phyloP scores from a whole-genome alignment of 2,797 vertebrate genomes.

The Peromyscus melanophrys region DNA sequence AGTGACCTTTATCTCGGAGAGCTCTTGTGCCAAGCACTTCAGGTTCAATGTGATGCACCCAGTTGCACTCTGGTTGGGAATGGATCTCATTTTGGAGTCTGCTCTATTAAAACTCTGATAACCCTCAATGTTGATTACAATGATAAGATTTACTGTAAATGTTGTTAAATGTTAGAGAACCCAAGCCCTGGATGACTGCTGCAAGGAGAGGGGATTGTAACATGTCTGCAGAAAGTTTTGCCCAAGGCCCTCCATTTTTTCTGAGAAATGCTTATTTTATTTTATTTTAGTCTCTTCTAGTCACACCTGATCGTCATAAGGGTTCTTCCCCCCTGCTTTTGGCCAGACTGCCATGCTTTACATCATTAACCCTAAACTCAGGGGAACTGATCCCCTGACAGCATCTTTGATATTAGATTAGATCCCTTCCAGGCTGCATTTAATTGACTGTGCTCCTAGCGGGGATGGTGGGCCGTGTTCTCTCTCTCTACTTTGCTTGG shows the following conservation, averaged over 20 bases:
- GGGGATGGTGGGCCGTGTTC: conserved; percentile 73
- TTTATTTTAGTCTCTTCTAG: conserved; percentile 82
- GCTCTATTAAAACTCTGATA: not conserved
- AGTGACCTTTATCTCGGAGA: not conserved
- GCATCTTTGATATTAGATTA: conserved; percentile 89
- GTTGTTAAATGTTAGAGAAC: conserved; percentile 10
- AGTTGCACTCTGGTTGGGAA: not conserved
- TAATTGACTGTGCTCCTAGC: conserved; percentile 89
- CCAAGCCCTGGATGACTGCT: not conserved
- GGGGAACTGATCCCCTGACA: conserved; percentile 87
- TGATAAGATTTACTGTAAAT: not conserved
- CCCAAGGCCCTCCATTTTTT: conserved; percentile 69
- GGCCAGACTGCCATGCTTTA: conserved; percentile 86
- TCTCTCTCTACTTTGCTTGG: conserved; percentile 75
- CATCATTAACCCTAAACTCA: conserved; percentile 90
- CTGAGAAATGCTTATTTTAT: conserved; percentile 79
- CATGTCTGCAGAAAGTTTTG: conserved; percentile 48
- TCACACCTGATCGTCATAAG: conserved; percentile 73
- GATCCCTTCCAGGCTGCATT: conserved; percentile 89
- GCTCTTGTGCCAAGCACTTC: not conserved
- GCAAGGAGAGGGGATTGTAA: not conserved
- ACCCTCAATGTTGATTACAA: not conserved
- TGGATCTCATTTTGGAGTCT: not conserved
- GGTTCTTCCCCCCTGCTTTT: conserved; percentile 83
- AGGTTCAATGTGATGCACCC: not conserved